phyloP scores from a whole-genome alignment of 1,140 invertebrate species.

The Neomicropteryx cornuta region DNA sequence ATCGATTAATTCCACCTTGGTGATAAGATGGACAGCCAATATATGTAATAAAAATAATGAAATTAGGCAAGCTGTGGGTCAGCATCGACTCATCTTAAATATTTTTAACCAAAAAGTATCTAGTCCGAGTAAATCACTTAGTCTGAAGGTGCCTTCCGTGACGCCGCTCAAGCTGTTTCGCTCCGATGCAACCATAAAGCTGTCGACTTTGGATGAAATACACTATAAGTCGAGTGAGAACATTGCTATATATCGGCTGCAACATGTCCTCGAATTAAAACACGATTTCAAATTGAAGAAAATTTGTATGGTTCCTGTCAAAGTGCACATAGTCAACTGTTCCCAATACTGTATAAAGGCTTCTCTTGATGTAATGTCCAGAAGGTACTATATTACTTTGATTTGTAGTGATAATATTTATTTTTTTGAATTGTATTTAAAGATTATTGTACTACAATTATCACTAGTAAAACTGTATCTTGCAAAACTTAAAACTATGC shows the following conservation, averaged over 20 bases:
- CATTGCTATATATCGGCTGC: slow-evolving; percentile 37
- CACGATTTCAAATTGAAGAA: slow-evolving; percentile 39
- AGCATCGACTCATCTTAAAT: slow-evolving; percentile 38
- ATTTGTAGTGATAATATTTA: not conserved
- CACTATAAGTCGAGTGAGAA: slow-evolving; percentile 27
- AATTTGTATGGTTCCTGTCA: slow-evolving; percentile 41
- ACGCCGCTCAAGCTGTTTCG: slow-evolving; percentile 10
- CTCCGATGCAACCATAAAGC: slow-evolving; percentile 19
- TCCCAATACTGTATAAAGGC: slow-evolving; percentile 30
- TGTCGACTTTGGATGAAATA: slow-evolving; percentile 17
- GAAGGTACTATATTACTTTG: slow-evolving; percentile 22
- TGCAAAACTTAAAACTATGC: too few species aligned
- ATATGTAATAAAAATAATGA: slow-evolving; percentile 26
- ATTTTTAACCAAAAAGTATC: slow-evolving; percentile 25
- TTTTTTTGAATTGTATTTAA: slow-evolving; percentile 16
- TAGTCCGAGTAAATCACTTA: too few species aligned
- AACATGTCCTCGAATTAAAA: slow-evolving; percentile 34
- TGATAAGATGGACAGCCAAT: slow-evolving; percentile 41
- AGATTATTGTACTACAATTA: too few species aligned
- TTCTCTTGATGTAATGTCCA: slow-evolving; percentile 33
- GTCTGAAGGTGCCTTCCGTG: slow-evolving; percentile 15
- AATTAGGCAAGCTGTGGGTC: slow-evolving; percentile 32
- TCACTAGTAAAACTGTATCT: too few species aligned
- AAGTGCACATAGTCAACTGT: slow-evolving; percentile 39
- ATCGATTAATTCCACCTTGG: slow-evolving; percentile 35